Conservation (phyloP, 2,113 vertebrate genomes). For the Lampris megalopsis region DNA sequence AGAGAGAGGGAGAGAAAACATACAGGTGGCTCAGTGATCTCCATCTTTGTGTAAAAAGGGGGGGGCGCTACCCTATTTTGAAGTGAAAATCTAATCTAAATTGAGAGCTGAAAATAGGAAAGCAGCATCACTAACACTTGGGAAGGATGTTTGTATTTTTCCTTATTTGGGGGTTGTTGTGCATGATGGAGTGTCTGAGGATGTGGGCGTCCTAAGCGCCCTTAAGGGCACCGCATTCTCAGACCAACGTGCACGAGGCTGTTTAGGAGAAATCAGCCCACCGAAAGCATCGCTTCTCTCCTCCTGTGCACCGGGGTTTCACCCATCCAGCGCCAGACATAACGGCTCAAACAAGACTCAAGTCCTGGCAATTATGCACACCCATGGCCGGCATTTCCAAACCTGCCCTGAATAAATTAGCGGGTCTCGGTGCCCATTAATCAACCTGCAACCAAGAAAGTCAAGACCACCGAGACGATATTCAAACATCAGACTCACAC, state of each 20-base stretch:
- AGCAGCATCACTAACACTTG: background rate
- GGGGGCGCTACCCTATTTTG: slow-evolving; percentile 21
- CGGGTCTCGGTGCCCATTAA: background rate
- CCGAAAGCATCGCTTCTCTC: slow-evolving; percentile 2
- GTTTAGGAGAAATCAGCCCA: slow-evolving; percentile 31
- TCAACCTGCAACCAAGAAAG: background rate
- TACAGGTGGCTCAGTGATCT: background rate
- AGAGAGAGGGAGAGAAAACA: background rate
- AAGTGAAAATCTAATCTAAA: slow-evolving; percentile 45
- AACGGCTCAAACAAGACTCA: background rate
- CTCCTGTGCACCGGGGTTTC: slow-evolving; percentile 11
- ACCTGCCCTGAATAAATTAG: background rate
- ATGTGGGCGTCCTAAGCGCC: slow-evolving; percentile 1
- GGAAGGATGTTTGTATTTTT: slow-evolving; percentile 28
- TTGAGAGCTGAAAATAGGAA: slow-evolving; percentile 20
- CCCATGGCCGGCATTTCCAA: slow-evolving; percentile 11
- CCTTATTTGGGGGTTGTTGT: slow-evolving; percentile 1
- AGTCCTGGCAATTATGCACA: background rate
- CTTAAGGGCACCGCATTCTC: slow-evolving; percentile 3
- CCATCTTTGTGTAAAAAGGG: slow-evolving; percentile 15
- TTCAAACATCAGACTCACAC: slow-evolving; percentile 32
- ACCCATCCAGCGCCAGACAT: slow-evolving; percentile 2
- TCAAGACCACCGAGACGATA: slow-evolving; percentile 6
- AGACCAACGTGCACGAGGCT: slow-evolving; percentile 4
- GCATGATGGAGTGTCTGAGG: slow-evolving; percentile 7